A percentile compares a stretch with the other conserved stretches of the same genome.
Evolutionary conservation across 2,113 vertebrate genomes (phyloP).

Genomic region (Polypterus bichir): DNA sequence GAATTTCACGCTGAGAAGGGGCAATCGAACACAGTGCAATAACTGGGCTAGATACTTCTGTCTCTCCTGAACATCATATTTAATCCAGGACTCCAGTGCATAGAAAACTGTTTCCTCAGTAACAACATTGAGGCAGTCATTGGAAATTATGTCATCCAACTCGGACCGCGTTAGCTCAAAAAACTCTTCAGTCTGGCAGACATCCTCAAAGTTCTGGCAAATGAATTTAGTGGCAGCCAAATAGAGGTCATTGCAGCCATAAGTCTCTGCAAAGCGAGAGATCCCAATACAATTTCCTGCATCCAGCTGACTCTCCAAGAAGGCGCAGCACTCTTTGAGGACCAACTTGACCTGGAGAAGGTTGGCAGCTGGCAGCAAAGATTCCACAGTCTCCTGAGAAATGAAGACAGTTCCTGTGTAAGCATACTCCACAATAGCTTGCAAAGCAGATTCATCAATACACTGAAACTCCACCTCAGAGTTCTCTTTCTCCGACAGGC

Average conservation of each 20-base stretch:
- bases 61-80: slow-evolving; percentile 82
- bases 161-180: slow-evolving; percentile 83
- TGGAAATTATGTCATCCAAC: slow-evolving; percentile 90
- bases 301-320: slow-evolving; percentile 89
- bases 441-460: slow-evolving; percentile 77
- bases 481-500: slow-evolving; percentile 90
- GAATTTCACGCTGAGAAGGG: slow-evolving; percentile 90
- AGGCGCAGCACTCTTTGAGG: slow-evolving; percentile 89
- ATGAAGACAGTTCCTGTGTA: slow-evolving; percentile 94
- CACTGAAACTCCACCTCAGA: slow-evolving; percentile 93
- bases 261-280: slow-evolving; percentile 91
- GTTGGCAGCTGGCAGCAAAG: slow-evolving; percentile 90
- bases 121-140: slow-evolving; percentile 88
- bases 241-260: slow-evolving; percentile 89
- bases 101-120: slow-evolving; percentile 89
- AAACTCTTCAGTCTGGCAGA: slow-evolving; percentile 90
- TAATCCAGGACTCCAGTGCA: slow-evolving; percentile 89
- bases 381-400: slow-evolving; percentile 92
- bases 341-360: slow-evolving; percentile 93
- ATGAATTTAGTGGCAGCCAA: slow-evolving; percentile 87
- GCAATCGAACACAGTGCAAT: slow-evolving; percentile 84
- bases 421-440: slow-evolving; percentile 94
- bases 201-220: slow-evolving; percentile 91
- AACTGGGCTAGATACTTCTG: slow-evolving; percentile 86
- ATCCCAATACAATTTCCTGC: slow-evolving; percentile 96